These are phyloP conservation scores for Beris morrisii DNA, from an alignment of 2,888 invertebrate genomes.

Conservation along the genomic window DNA sequence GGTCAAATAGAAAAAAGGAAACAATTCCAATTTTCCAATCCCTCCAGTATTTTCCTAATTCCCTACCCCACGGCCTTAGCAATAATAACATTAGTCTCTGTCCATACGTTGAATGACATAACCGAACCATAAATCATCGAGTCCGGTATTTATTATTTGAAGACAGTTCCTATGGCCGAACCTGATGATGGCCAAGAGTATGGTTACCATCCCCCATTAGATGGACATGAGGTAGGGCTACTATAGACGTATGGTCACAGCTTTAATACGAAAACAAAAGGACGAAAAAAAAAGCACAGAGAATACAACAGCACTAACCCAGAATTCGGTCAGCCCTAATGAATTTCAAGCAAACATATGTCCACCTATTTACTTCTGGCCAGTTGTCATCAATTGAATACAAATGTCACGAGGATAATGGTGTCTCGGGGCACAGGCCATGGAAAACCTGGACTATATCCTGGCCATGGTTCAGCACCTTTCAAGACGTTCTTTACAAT, in stretches of 20 bases:
- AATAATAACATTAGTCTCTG: conserved; percentile 38
- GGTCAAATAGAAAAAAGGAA: no score
- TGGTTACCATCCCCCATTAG: not conserved
- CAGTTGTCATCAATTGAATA: conserved; percentile 39
- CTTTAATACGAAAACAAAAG: not conserved
- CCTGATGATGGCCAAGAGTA: conserved; percentile 20
- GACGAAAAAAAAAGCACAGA: conserved; percentile 5
- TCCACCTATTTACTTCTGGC: conserved; percentile 39
- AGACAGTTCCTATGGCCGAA: conserved; percentile 30
- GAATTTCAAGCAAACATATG: conserved; percentile 40
- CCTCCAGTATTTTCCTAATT: no score
- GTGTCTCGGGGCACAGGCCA: not conserved
- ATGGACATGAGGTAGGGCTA: not conserved
- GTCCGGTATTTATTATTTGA: conserved; percentile 39
- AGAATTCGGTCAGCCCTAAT: conserved; percentile 34
- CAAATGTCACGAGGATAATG: conserved; percentile 37
- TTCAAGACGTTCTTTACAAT: conserved; percentile 8
- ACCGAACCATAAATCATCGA: conserved; percentile 39
- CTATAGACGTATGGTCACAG: not conserved
- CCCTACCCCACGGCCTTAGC: no score
- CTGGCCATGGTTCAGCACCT: conserved; percentile 15
- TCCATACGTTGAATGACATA: conserved; percentile 39
- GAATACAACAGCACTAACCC: not conserved
- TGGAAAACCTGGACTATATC: conserved; percentile 14
- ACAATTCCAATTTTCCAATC: no score